A percentile compares a stretch with the other conserved stretches of the same genome.
Conservation (phyloP, 2,113 vertebrate species). For the Ailurus styani region DNA sequence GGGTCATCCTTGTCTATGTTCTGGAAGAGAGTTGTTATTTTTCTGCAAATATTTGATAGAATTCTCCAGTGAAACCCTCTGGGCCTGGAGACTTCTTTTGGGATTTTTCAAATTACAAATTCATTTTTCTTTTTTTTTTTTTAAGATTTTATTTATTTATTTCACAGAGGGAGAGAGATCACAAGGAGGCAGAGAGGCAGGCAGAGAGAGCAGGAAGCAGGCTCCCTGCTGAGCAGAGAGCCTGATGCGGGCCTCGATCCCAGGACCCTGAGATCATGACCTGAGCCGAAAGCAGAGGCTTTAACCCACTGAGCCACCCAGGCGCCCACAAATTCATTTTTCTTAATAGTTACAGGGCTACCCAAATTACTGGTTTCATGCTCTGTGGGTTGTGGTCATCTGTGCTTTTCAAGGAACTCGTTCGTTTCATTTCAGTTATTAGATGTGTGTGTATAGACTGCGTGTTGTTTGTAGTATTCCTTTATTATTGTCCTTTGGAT, state of each 20-base stretch:
- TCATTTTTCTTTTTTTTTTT: conserved; percentile 21
- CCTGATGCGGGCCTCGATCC: too few relatives aligned
- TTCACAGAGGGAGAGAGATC: too few relatives aligned
- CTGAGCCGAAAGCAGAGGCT: too few relatives aligned
- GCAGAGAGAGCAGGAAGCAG: too few relatives aligned
- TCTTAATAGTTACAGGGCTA: background rate
- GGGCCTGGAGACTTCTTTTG: background rate
- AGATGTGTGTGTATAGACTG: background rate
- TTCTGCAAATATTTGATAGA: background rate
- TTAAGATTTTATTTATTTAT: too few relatives aligned
- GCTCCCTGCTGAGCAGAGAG: too few relatives aligned
- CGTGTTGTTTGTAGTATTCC: background rate
- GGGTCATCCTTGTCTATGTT: background rate
- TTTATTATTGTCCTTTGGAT: background rate
- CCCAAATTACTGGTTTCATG: background rate
- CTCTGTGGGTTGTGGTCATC: background rate
- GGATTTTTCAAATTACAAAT: background rate
- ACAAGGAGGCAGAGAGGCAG: too few relatives aligned
- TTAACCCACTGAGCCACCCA: too few relatives aligned
- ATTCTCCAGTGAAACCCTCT: background rate
- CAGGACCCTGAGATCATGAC: too few relatives aligned
- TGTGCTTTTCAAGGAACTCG: background rate
- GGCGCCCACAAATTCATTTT: conserved; percentile 25
- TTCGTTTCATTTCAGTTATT: background rate
- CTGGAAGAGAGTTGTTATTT: conserved; percentile 12